Conservation (phyloP, 2,888 invertebrate genomes). For the Pammene aurita region DNA sequence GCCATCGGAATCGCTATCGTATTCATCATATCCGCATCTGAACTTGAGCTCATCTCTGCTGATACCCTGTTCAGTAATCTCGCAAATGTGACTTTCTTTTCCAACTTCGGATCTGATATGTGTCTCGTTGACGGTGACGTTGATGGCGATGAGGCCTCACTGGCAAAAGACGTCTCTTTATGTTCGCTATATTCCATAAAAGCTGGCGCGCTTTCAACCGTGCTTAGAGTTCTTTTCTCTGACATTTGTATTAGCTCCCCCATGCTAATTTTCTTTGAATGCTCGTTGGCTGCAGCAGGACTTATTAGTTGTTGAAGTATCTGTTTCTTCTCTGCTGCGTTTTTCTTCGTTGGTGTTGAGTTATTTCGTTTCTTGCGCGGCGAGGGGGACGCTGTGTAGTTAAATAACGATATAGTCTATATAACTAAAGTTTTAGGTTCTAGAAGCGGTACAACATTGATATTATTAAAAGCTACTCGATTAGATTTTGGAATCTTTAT, state of each 20-base stretch:
- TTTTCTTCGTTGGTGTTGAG: slow-evolving; percentile 90
- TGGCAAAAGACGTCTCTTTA: slow-evolving; percentile 85
- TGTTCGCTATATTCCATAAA: slow-evolving; percentile 78
- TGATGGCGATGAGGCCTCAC: slow-evolving; percentile 78
- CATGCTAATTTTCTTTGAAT: slow-evolving; percentile 85
- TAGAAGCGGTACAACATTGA: slow-evolving; percentile 68
- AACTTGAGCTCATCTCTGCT: slow-evolving; percentile 90
- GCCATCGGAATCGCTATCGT: slow-evolving; percentile 80
- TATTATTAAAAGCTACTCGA: slow-evolving; percentile 63
- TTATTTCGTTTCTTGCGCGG: slow-evolving; percentile 91
- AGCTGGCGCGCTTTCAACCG: slow-evolving; percentile 77
- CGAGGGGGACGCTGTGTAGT: slow-evolving; percentile 87
- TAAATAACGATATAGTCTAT: slow-evolving; percentile 44
- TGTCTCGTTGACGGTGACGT: slow-evolving; percentile 83
- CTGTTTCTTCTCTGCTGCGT: slow-evolving; percentile 90
- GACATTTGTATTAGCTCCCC: slow-evolving; percentile 90
- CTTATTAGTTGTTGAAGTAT: slow-evolving; percentile 90
- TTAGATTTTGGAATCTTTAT: slow-evolving; percentile 41
- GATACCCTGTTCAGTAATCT: slow-evolving; percentile 88
- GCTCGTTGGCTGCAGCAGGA: slow-evolving; percentile 85
- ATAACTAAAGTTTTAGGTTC: slow-evolving; percentile 46
- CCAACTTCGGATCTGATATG: slow-evolving; percentile 86
- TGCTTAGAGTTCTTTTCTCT: slow-evolving; percentile 81
- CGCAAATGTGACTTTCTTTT: slow-evolving; percentile 91
- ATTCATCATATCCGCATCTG: slow-evolving; percentile 85